These are phyloP conservation scores for Zoroaster sp. DNA, from an alignment of 53 echinoderm and acorn worm genomes.

Conservation along the genomic window DNA sequence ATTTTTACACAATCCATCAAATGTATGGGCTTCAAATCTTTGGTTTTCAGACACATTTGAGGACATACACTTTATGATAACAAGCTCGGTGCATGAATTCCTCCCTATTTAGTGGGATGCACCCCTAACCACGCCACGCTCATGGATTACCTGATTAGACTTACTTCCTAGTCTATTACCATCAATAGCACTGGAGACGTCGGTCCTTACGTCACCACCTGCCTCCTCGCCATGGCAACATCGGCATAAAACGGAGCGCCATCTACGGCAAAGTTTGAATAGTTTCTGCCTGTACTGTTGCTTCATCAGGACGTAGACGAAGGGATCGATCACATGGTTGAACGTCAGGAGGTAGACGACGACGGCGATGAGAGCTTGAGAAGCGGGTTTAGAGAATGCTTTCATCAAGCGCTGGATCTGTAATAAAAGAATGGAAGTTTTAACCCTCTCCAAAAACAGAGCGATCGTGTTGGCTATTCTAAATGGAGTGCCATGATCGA, in stretches of 20 bases:
- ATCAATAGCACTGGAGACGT: neutral
- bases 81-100: too few species aligned
- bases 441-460: too few species aligned
- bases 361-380: conserved; percentile 3
- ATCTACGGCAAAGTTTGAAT: neutral
- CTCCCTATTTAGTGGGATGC: too few species aligned
- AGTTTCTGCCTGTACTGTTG: conserved; percentile 52
- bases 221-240: conserved; percentile 7
- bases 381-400: conserved; percentile 10
- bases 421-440: too few species aligned
- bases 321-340: conserved; percentile 77
- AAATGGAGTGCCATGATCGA: too few species aligned
- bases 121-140: too few species aligned
- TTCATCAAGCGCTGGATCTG: conserved; percentile 60
- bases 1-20: too few species aligned
- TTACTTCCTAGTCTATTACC: conserved; percentile 21
- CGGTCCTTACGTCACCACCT: neutral
- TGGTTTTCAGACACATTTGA: too few species aligned
- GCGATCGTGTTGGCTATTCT: too few species aligned
- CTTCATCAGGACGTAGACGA: conserved; percentile 84
- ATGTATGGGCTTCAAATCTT: too few species aligned
- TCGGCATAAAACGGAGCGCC: conserved; percentile 7
- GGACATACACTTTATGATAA: too few species aligned
- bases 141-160: conserved; percentile 31
- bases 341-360: conserved; percentile 69